These are phyloP conservation scores for Eurosta solidaginis DNA, from an alignment of 1,140 invertebrate species.

Conservation along the genomic window DNA sequence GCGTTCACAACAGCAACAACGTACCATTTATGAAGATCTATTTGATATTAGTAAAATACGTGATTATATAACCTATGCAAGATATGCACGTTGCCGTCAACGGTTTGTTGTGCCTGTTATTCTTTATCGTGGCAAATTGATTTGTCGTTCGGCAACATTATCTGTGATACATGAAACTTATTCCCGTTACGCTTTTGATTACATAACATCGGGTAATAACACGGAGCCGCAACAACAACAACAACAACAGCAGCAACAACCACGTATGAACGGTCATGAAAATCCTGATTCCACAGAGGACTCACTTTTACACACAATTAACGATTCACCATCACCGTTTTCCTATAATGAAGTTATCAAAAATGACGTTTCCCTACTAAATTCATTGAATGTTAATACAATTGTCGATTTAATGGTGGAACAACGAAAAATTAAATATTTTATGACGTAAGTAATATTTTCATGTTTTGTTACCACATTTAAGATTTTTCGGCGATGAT, in stretches of 20 bases:
- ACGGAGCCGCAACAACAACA: slow-evolving; percentile 38
- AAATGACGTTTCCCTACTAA: slow-evolving; percentile 76
- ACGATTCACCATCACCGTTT: slow-evolving; percentile 49
- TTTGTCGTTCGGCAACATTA: slow-evolving; percentile 73
- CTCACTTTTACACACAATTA: slow-evolving; percentile 50
- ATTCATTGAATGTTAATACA: slow-evolving; percentile 72
- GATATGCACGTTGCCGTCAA: slow-evolving; percentile 70
- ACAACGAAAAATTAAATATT: slow-evolving; percentile 86
- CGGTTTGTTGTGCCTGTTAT: slow-evolving; percentile 82
- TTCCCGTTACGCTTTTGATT: slow-evolving; percentile 62
- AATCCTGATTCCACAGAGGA: slow-evolving; percentile 56
- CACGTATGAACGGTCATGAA: slow-evolving; percentile 37
- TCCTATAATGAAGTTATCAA: slow-evolving; percentile 67
- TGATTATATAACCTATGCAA: slow-evolving; percentile 68
- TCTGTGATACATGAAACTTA: slow-evolving; percentile 78
- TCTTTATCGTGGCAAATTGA: slow-evolving; percentile 75
- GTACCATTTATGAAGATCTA: slow-evolving; percentile 68
- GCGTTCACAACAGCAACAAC: slow-evolving; percentile 48
- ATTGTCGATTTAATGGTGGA: slow-evolving; percentile 89
- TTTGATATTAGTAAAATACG: slow-evolving; percentile 66
- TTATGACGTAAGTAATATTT: slow-evolving; percentile 72
- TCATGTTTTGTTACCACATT: background rate
- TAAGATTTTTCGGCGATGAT: background rate
- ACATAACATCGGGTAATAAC: slow-evolving; percentile 49
- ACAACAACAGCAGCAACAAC: too few species aligned